phyloP scores from a whole-genome alignment of 2,888 invertebrate genomes.

The Drosophila quinaria region DNA sequence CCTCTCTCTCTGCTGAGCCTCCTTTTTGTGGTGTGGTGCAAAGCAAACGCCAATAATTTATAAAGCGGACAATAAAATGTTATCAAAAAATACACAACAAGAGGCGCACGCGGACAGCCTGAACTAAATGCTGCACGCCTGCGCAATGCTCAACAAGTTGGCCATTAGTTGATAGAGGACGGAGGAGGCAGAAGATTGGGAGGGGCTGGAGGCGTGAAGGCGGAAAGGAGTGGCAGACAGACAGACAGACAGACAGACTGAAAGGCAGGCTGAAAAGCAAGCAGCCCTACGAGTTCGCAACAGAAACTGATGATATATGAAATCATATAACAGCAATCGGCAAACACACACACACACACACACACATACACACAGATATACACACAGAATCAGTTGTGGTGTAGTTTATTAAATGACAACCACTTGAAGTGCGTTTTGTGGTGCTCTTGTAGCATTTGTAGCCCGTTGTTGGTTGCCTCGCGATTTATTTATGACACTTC shows the following conservation, averaged over 20 bases:
- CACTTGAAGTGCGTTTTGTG: conserved; percentile 55
- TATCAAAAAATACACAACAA: conserved; percentile 72
- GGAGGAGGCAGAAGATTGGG: background rate
- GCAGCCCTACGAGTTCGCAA: conserved; percentile 9
- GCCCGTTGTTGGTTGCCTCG: conserved; percentile 6
- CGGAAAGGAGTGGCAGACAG: conserved; percentile 11
- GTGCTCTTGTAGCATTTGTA: conserved; percentile 14
- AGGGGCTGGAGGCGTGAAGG: background rate
- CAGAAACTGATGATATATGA: conserved; percentile 77
- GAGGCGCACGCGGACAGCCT: conserved; percentile 72
- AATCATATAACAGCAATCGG: conserved; percentile 81
- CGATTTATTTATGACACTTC: conserved; percentile 76
- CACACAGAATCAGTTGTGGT: conserved; percentile 40
- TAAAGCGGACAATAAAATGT: conserved; percentile 82
- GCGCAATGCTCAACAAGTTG: conserved; percentile 76
- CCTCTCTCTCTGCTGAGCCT: background rate
- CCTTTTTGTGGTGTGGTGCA: background rate
- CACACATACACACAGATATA: conserved; percentile 27
- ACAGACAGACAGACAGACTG: too few relatives aligned
- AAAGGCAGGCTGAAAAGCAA: background rate
- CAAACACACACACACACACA: conserved; percentile 53
- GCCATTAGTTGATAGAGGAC: background rate
- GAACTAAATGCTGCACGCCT: conserved; percentile 82
- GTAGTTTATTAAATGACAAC: conserved; percentile 80
- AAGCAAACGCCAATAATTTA: conserved; percentile 80